phyloP scores from a whole-genome alignment of 2,888 invertebrate genomes.

The Sepiola atlantica region DNA sequence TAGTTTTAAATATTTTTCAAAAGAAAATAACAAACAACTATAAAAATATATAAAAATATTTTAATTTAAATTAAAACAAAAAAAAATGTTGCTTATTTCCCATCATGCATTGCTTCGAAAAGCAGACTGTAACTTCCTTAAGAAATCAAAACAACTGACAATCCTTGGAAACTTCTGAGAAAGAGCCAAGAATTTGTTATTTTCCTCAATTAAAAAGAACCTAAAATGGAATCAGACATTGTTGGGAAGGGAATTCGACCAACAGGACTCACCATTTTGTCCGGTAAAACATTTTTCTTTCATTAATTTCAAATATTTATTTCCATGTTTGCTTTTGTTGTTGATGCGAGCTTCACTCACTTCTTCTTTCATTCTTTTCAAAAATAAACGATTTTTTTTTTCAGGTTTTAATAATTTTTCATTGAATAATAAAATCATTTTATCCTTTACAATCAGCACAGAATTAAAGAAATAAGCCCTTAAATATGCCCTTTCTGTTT shows the following conservation, averaged over 20 bases:
- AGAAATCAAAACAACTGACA: not conserved
- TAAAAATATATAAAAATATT: not conserved
- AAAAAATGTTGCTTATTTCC: not conserved
- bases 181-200: not conserved
- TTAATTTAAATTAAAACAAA: not conserved
- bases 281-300: not conserved
- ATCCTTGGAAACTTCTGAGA: not conserved
- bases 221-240: not conserved
- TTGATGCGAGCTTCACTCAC: not conserved
- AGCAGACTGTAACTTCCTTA: not conserved
- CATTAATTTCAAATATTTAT: not conserved
- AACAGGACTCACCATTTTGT: not conserved
- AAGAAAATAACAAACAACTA: not conserved
- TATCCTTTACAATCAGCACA: not conserved
- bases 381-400: not conserved
- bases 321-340: not conserved
- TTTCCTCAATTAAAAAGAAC: not conserved
- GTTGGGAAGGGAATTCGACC: not conserved
- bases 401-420: not conserved
- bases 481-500: not conserved
- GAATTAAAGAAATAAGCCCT: not conserved
- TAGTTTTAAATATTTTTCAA: not conserved
- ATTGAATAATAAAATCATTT: not conserved
- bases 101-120: not conserved
- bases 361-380: not conserved